Evolutionary conservation across 1,140 invertebrate species (phyloP), one percentile per base, ranked within the genome.

Genomic region (Eueides isabella): DNA sequence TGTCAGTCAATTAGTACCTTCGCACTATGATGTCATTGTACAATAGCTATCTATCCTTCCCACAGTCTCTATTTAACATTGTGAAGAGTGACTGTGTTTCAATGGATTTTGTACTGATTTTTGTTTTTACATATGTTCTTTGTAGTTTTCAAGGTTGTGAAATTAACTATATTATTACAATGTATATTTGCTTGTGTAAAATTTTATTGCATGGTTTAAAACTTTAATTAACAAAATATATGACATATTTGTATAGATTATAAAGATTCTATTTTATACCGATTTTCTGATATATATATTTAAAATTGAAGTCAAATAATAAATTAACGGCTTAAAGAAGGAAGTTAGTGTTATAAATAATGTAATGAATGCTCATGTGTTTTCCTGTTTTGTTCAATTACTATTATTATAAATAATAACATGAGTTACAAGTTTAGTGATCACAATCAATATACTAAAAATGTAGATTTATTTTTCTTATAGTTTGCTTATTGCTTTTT

Each of bases 11-110:
- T 84, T 80, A 82, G 75, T 64, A 67, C 44, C 75, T 79, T 38
- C 31, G 48, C 23, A 35, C n/a, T 11, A 77, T 79, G 78, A 85
- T 85, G 81, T 83, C 83, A 83, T 74, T 76, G 75, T 61, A 48
- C 62, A 66, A 65, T 71, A 71, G 64, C 67, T 67, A 76, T 71
- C 65, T 67, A 14, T 31, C n/a, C 70, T 76, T 76, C 74, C 69
- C 64, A 64, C 64, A 74, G 67, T 74, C 61, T 63, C 61, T 73
- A 23, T 48, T 9, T 12, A 30, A 41, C 19, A 31, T 19, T 68
- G 35, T 68, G 28, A 11, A 38, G 48, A 14, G 33, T 55, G 35
- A 38, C 14, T 61, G 64, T 67, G 28, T 72, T 66, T 55, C n/a
- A 38, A 30, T 41, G 35, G 5, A 66, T 35, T 26, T 65, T 65